A percentile compares a stretch with the other conserved stretches of the same genome.
These are phyloP conservation scores for Dicranocentrus wangi DNA, from an alignment of 2,888 invertebrate genomes.

Conservation along the genomic window DNA sequence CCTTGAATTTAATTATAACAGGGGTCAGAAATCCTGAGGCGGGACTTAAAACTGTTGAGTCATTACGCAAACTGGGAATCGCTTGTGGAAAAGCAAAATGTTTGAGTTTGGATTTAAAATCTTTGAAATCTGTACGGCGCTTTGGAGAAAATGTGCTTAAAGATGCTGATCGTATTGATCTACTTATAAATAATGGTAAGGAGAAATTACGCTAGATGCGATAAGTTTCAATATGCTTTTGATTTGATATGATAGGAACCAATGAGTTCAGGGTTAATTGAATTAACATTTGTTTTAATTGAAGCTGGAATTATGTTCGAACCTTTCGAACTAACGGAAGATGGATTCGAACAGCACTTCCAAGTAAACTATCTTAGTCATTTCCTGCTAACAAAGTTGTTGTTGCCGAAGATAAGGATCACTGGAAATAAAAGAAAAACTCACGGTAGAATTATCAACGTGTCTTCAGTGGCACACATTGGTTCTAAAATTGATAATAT, in stretches of 20 bases:
- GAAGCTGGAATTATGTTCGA: constrained; percentile 92
- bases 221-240: background rate
- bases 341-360: constrained; percentile 90
- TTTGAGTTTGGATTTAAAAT: constrained; percentile 84
- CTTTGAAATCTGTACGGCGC: constrained; percentile 83
- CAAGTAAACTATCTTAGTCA: constrained; percentile 91
- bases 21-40: constrained; percentile 83
- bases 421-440: constrained; percentile 78
- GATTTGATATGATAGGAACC: background rate
- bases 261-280: background rate
- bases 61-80: constrained; percentile 77
- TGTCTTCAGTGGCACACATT: constrained; percentile 87
- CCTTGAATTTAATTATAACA: constrained; percentile 74
- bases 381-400: constrained; percentile 85
- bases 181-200: constrained; percentile 89
- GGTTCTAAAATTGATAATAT: constrained; percentile 79
- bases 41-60: constrained; percentile 76
- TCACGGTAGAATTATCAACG: constrained; percentile 85
- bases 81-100: constrained; percentile 80
- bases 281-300: background rate
- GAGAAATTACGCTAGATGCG: constrained; percentile 62
- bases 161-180: constrained; percentile 81
- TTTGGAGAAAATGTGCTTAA: constrained; percentile 82
- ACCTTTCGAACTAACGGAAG: constrained; percentile 84
- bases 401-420: constrained; percentile 83